Evolutionary conservation across 64 coral and sea anemone species (phyloP).

Genomic region (Catalaphyllia jardinei): DNA sequence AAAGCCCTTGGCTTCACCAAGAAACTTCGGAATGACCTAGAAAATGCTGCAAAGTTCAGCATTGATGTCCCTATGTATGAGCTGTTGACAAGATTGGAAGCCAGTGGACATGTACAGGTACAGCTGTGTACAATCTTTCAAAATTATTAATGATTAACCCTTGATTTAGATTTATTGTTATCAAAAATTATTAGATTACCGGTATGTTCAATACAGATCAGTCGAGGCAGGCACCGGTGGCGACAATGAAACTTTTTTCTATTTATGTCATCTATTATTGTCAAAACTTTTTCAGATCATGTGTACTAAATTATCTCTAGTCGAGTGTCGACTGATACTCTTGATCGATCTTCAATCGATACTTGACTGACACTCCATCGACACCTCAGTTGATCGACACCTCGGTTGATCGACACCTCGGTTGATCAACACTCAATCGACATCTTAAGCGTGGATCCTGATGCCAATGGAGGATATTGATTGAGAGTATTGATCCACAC

Average conservation of each 20-base stretch:
- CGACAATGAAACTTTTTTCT: not conserved
- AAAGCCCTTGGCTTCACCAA: slow-evolving; percentile 95
- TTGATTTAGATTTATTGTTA: not conserved
- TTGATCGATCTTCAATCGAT: too few species aligned
- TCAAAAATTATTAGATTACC: not conserved
- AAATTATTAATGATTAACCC: not conserved
- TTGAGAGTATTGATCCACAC: too few species aligned
- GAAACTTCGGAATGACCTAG: slow-evolving; percentile 84
- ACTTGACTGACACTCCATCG: too few species aligned
- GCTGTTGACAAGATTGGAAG: slow-evolving; percentile 67
- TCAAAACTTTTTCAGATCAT: too few species aligned
- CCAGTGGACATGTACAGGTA: slow-evolving; percentile 82
- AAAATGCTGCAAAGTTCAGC: slow-evolving; percentile 90
- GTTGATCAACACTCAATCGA: too few species aligned
- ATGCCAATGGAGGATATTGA: too few species aligned
- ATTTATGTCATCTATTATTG: not conserved
- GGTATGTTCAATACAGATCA: too few species aligned
- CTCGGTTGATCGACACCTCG: too few species aligned
- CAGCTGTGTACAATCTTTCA: not conserved
- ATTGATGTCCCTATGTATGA: slow-evolving; percentile 76
- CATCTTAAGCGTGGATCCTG: too few species aligned
- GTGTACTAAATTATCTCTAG: too few species aligned
- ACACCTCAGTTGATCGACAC: too few species aligned
- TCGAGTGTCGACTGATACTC: too few species aligned
- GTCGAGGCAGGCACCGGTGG: not conserved